Evolutionary conservation across 1,140 invertebrate genomes (phyloP).

Genomic region (Campoletis sonorensis): DNA sequence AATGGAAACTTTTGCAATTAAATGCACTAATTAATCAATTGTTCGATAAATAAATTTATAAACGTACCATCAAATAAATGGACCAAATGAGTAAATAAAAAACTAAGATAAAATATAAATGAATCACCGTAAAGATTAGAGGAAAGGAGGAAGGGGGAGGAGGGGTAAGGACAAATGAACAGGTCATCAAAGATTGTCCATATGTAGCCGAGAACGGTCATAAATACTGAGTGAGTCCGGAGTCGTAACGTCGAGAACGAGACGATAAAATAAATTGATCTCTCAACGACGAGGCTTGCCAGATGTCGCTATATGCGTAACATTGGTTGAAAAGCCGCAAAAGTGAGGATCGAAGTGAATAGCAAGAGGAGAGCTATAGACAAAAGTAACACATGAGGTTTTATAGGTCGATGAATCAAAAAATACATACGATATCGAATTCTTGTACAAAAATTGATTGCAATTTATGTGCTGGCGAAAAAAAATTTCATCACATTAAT

Average conservation of each 20-base stretch:
- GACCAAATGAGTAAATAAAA: not conserved
- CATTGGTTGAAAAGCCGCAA: not conserved
- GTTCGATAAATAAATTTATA: too few relatives aligned
- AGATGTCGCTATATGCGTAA: not conserved
- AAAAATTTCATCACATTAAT: not conserved
- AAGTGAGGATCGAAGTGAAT: constrained; percentile 8
- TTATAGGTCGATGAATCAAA: not conserved
- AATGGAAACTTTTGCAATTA: too few relatives aligned
- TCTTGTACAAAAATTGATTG: not conserved
- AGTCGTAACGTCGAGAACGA: not conserved
- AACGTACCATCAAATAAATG: too few relatives aligned
- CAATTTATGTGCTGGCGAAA: not conserved
- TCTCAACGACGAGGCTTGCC: not conserved
- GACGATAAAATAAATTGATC: constrained; percentile 14
- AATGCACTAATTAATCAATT: too few relatives aligned
- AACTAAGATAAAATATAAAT: not conserved
- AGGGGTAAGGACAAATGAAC: too few relatives aligned
- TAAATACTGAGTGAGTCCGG: not conserved
- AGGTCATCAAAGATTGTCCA: not conserved
- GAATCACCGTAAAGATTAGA: not conserved
- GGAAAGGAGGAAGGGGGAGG: not conserved
- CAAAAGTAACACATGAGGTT: not conserved
- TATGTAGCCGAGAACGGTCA: not conserved
- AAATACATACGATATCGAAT: not conserved
- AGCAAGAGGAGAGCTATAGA: not conserved